Evolutionary conservation across 2,888 invertebrate species (phyloP).

Genomic region (Ormyrus thymus): DNA sequence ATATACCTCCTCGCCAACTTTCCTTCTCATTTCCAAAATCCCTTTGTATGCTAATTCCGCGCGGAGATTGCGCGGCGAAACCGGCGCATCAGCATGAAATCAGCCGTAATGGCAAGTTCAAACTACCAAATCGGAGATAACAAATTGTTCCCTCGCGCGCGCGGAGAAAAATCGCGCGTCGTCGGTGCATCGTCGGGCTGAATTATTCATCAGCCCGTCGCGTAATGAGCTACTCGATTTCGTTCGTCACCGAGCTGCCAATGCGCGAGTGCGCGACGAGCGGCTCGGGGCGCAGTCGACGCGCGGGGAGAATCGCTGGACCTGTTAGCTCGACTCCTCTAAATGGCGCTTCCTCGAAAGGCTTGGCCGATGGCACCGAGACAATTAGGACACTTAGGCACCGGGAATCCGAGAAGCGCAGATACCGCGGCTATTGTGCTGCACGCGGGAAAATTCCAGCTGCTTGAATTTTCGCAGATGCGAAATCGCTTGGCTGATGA

Average conservation of each 20-base stretch:
- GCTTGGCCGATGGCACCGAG: background rate
- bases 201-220: constrained; percentile 37
- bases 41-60: constrained; percentile 28
- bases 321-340: constrained; percentile 26
- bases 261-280: background rate
- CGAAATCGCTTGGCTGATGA: too few relatives aligned
- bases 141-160: constrained; percentile 19
- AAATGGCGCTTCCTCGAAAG: constrained; percentile 40
- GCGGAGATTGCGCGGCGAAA: constrained; percentile 5
- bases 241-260: background rate
- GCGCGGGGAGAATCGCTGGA: constrained; percentile 8
- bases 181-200: background rate
- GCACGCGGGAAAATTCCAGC: too few relatives aligned
- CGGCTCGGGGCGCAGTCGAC: background rate
- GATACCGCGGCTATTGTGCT: background rate
- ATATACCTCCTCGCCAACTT: background rate
- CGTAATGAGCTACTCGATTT: constrained; percentile 42
- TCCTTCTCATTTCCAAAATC: background rate
- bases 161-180: background rate
- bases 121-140: constrained; percentile 30
- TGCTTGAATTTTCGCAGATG: too few relatives aligned
- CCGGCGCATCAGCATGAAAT: constrained; percentile 20
- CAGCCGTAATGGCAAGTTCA: constrained; percentile 7
- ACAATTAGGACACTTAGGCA: constrained; percentile 43
- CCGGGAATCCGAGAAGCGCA: constrained; percentile 4